phyloP scores from a whole-genome alignment of 2,888 invertebrate species.

The Eupithecia subfuscata region DNA sequence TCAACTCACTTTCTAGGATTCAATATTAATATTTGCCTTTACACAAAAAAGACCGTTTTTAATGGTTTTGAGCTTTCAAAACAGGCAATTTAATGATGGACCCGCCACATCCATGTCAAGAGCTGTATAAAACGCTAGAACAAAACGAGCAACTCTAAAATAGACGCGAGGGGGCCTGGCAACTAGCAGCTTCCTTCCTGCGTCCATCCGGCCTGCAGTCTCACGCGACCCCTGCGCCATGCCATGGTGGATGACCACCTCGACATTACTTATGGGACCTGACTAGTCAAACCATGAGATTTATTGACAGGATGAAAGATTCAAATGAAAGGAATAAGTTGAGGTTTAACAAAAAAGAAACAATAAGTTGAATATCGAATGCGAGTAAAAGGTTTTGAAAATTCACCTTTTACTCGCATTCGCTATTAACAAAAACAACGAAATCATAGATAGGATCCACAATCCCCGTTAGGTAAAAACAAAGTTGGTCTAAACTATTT shows the following conservation, averaged over 20 bases:
- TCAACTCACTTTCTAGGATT: not conserved
- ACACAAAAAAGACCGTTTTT: not conserved
- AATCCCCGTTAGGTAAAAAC: not conserved
- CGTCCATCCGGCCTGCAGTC: conserved; percentile 79
- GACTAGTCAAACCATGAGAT: not conserved
- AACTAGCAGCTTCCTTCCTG: conserved; percentile 84
- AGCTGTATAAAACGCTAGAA: conserved; percentile 61
- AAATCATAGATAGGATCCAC: not conserved
- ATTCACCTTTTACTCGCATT: not conserved
- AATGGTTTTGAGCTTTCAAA: not conserved
- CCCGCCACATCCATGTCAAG: conserved; percentile 45
- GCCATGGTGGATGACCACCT: conserved; percentile 58
- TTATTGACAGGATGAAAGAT: not conserved
- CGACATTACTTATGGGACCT: conserved; percentile 36
- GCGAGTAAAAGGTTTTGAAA: no score
- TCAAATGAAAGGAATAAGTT: not conserved
- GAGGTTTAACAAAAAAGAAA: not conserved
- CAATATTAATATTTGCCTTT: not conserved
- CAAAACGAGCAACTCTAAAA: conserved; percentile 79
- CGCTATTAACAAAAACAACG: not conserved
- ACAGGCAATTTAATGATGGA: conserved; percentile 21
- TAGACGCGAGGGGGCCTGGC: conserved; percentile 80
- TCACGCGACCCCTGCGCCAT: conserved; percentile 72
- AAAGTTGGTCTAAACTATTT: not conserved
- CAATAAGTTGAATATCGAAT: not conserved